Conservation (phyloP, 2,888 invertebrate species). For the Cephalotes varians region DNA sequence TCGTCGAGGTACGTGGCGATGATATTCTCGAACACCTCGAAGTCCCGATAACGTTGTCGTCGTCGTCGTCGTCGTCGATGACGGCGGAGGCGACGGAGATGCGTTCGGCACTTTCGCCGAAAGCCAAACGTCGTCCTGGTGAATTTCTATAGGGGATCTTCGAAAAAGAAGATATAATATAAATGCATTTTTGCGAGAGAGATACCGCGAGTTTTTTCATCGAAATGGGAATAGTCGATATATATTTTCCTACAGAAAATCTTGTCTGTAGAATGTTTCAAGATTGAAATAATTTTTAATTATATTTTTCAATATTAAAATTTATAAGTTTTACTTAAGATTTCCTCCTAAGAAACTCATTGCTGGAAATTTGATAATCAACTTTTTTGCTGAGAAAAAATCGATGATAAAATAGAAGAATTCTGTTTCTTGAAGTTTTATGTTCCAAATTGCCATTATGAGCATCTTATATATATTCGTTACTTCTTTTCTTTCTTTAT, state of each 20-base stretch:
- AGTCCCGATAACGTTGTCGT: constrained; percentile 7
- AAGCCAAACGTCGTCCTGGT: constrained; percentile 23
- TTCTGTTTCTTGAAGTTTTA: too few species aligned
- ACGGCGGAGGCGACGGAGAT: constrained; percentile 8
- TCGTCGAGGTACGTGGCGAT: constrained; percentile 49
- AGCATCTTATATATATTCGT: background rate
- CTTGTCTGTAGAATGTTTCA: background rate
- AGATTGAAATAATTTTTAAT: background rate
- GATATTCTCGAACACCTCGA: constrained; percentile 29
- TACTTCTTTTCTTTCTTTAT: background rate
- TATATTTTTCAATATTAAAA: background rate
- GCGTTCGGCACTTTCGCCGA: constrained; percentile 26
- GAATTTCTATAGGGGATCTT: constrained; percentile 42
- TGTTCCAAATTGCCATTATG: too few species aligned
- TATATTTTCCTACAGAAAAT: constrained; percentile 10
- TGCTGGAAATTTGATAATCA: background rate
- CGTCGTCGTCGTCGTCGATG: constrained; percentile 1
- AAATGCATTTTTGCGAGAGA: background rate
- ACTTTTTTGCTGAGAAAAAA: background rate
- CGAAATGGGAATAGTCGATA: background rate
- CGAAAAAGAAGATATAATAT: constrained; percentile 21
- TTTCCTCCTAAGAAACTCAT: background rate
- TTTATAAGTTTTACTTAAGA: background rate
- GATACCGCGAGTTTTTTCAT: background rate
- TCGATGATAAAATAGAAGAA: too few species aligned